Evolutionary conservation across 1,140 invertebrate species (phyloP).

Genomic region (Pinna nobilis): DNA sequence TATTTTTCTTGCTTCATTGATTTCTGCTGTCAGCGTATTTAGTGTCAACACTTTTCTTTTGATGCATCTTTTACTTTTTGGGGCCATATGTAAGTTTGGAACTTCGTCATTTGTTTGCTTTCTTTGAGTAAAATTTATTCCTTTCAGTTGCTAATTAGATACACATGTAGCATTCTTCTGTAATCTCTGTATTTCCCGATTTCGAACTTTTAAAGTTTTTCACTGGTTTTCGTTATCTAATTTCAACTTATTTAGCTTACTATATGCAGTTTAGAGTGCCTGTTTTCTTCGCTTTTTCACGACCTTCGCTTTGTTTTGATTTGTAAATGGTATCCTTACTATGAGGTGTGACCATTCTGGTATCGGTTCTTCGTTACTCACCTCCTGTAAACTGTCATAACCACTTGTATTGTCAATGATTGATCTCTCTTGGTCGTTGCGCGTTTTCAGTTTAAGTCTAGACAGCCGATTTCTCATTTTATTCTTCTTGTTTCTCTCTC

Average conservation of each 20-base stretch:
- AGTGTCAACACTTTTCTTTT: conserved; percentile 13
- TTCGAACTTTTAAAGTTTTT: conserved; percentile 5
- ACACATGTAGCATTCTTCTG: conserved; percentile 8
- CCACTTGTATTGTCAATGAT: not conserved
- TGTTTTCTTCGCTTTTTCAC: conserved; percentile 3
- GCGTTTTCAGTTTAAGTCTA: not conserved
- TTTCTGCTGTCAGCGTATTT: conserved; percentile 10
- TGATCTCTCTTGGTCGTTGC: too few species aligned
- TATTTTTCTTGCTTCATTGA: conserved; percentile 2
- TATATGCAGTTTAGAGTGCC: not conserved
- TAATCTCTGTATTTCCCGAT: conserved; percentile 1
- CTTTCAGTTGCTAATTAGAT: too few species aligned
- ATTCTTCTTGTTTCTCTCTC: conserved; percentile 1
- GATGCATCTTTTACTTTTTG: not conserved
- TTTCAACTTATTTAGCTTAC: not conserved
- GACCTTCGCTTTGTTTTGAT: not conserved
- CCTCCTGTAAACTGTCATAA: not conserved
- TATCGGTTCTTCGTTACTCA: not conserved
- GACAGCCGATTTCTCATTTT: conserved; percentile 3
- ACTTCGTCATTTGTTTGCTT: not conserved
- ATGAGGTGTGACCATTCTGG: not conserved
- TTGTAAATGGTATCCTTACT: conserved; percentile 17
- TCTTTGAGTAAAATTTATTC: not conserved
- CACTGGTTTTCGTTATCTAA: not conserved
- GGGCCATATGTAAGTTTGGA: conserved; percentile 15